Conservation (phyloP, 2,888 invertebrate genomes). For the Pheosia gnoma region DNA sequence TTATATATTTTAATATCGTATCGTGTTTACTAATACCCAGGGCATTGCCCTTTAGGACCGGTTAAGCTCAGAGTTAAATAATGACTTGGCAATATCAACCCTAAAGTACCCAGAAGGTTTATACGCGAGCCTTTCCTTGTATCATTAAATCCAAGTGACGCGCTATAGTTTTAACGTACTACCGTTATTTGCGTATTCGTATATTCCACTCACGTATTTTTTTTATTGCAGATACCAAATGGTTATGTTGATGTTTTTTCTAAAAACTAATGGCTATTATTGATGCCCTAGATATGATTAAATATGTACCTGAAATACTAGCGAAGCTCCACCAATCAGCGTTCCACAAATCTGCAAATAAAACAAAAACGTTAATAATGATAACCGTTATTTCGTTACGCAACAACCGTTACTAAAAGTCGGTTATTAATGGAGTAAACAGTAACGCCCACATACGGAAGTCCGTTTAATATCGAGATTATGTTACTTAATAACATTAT, state of each 20-base stretch:
- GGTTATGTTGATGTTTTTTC: background rate
- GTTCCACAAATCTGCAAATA: slow-evolving; percentile 52
- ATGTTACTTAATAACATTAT: slow-evolving; percentile 60
- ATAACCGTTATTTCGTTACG: slow-evolving; percentile 12
- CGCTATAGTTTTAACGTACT: no score
- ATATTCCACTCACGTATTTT: no score
- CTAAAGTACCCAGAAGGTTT: background rate
- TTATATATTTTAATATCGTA: slow-evolving; percentile 34
- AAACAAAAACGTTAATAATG: slow-evolving; percentile 35
- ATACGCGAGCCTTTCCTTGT: background rate
- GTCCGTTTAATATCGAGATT: slow-evolving; percentile 51
- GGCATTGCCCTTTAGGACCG: slow-evolving; percentile 9
- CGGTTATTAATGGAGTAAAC: slow-evolving; percentile 38
- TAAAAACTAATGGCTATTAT: background rate
- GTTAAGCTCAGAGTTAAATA: slow-evolving; percentile 3
- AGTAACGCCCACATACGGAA: slow-evolving; percentile 51
- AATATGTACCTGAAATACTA: slow-evolving; percentile 49
- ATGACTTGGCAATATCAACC: slow-evolving; percentile 3
- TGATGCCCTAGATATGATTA: background rate
- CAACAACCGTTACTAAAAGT: slow-evolving; percentile 24
- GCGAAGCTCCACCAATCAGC: slow-evolving; percentile 44
- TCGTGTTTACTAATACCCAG: background rate
- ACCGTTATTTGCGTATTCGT: no score
- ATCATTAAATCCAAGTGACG: background rate
- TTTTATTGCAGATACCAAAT: background rate